Evolutionary conservation across 1,140 invertebrate species (phyloP).

Genomic region (Cotesia glomerata): DNA sequence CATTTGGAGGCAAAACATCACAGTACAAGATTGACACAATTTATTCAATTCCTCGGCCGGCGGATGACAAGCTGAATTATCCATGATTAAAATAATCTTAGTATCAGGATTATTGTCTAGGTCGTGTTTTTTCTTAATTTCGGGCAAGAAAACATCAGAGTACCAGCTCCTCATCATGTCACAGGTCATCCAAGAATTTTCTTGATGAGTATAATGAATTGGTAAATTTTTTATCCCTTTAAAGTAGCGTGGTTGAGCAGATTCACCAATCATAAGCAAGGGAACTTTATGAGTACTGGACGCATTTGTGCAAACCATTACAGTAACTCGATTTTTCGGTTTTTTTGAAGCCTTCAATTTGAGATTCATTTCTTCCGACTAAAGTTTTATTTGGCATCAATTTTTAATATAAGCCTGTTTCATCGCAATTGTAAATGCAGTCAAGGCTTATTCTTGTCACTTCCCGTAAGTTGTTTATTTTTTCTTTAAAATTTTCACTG

Average conservation of each 20-base stretch:
- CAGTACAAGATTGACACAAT: not conserved
- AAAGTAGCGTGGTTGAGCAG: not conserved
- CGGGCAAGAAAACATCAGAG: not conserved
- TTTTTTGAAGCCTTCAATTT: not conserved
- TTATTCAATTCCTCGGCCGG: not conserved
- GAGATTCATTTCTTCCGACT: not conserved
- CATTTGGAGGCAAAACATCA: not conserved
- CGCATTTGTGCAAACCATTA: conserved; percentile 7
- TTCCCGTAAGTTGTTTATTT: not conserved
- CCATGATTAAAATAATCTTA: not conserved
- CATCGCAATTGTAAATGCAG: conserved; percentile 11
- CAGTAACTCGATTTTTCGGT: conserved; percentile 11
- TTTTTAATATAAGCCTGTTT: conserved; percentile 9
- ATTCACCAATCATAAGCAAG: not conserved
- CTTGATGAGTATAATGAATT: not conserved
- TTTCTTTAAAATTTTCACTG: not conserved
- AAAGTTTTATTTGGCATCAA: not conserved
- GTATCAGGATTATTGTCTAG: not conserved
- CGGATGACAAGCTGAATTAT: not conserved
- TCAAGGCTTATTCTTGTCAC: not conserved
- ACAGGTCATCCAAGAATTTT: not conserved
- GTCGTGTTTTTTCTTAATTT: not conserved
- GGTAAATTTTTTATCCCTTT: not conserved
- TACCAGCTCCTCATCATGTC: not conserved
- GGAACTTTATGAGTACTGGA: conserved; percentile 5